A percentile compares a stretch with the other conserved stretches of the same genome.
phyloP scores from a whole-genome alignment of 2,888 invertebrate genomes.

The Amiota minor region DNA sequence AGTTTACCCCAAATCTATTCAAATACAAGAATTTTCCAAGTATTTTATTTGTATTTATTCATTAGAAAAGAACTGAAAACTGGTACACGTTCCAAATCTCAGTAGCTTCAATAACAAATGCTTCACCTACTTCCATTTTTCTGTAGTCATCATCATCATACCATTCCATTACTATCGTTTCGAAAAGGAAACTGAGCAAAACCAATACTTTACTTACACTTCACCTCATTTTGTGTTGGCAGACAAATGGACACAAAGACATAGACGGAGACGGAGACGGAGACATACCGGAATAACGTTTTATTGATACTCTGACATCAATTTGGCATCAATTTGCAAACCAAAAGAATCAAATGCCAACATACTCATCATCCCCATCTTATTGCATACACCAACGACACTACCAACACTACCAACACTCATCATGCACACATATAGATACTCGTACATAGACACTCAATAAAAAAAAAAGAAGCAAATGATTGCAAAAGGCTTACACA shows the following conservation, averaged over 20 bases:
- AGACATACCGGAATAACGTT: slow-evolving; percentile 8
- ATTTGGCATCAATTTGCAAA: slow-evolving; percentile 43
- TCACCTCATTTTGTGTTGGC: too few relatives aligned
- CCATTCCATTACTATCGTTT: too few relatives aligned
- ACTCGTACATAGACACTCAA: neutral
- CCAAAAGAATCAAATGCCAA: slow-evolving; percentile 24
- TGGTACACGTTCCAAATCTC: neutral
- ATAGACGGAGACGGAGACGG: too few relatives aligned
- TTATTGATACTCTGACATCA: slow-evolving; percentile 34
- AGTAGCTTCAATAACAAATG: too few relatives aligned
- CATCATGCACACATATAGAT: neutral
- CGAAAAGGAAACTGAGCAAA: too few relatives aligned
- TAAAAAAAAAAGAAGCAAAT: neutral
- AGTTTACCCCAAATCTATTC: too few relatives aligned
- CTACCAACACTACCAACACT: too few relatives aligned
- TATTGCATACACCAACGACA: neutral
- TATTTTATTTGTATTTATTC: neutral
- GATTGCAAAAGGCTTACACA: slow-evolving; percentile 14
- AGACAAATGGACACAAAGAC: too few relatives aligned
- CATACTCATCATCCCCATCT: neutral
- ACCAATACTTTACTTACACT: too few relatives aligned
- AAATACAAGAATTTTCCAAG: too few relatives aligned
- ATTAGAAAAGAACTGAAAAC: neutral
- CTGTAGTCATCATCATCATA: too few relatives aligned
- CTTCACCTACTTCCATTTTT: too few relatives aligned